Evolutionary conservation across 2,113 vertebrate species (phyloP).

Genomic region (Dasypus novemcinctus): DNA sequence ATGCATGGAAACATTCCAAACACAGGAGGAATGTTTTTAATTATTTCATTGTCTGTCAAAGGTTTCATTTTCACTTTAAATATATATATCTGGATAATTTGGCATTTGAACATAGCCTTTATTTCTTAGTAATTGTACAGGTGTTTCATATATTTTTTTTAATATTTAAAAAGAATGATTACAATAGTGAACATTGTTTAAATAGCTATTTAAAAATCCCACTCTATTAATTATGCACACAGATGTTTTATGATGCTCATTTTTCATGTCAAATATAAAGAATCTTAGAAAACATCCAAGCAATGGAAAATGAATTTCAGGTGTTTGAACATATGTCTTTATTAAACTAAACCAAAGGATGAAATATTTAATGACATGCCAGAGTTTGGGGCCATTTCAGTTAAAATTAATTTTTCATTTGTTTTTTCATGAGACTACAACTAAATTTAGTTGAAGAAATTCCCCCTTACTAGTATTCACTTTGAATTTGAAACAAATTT

Average conservation of each 20-base stretch:
- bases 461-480: background rate
- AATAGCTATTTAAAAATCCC: background rate
- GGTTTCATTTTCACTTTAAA: slow-evolving; percentile 43
- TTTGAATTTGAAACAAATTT: background rate
- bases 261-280: background rate
- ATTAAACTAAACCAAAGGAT: background rate
- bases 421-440: background rate
- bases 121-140: background rate
- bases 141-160: background rate
- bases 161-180: slow-evolving; percentile 17
- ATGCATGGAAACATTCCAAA: slow-evolving; percentile 69
- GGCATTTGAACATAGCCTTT: background rate
- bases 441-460: background rate
- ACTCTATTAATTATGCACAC: background rate
- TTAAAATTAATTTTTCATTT: background rate
- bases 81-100: background rate
- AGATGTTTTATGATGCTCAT: background rate
- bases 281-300: background rate
- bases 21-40: background rate
- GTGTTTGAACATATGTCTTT: background rate
- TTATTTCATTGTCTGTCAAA: slow-evolving; percentile 58
- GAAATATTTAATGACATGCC: background rate
- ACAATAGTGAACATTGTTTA: slow-evolving; percentile 8
- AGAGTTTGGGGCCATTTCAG: background rate
- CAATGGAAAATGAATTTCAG: background rate